Percentiles rank a stretch among this genome's conserved stretches.
These are phyloP conservation scores for Brachionus rubens DNA, from an alignment of 1,140 invertebrate species.

Conservation along the genomic window DNA sequence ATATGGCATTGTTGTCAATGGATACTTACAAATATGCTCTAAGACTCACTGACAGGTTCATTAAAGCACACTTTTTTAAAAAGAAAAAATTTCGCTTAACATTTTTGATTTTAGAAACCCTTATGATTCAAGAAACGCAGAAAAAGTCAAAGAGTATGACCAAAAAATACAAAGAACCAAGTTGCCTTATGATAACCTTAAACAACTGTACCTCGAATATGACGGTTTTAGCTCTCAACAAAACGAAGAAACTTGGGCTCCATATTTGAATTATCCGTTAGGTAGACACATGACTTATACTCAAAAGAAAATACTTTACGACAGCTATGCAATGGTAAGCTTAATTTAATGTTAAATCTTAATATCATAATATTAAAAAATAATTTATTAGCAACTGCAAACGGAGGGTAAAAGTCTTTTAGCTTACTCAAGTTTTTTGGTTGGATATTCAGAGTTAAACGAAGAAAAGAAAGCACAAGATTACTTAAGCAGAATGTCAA, in stretches of 20 bases:
- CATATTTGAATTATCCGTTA: slow-evolving; percentile 38
- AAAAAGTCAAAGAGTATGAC: slow-evolving; percentile 6
- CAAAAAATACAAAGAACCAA: slow-evolving; percentile 2
- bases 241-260: slow-evolving; percentile 42
- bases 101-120: slow-evolving; percentile 24
- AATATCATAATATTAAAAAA: neutral
- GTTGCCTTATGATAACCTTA: slow-evolving; percentile 34
- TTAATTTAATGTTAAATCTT: neutral
- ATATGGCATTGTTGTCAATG: neutral
- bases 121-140: slow-evolving; percentile 9
- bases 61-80: too few species aligned
- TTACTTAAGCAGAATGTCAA: neutral
- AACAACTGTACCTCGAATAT: slow-evolving; percentile 35
- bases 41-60: neutral
- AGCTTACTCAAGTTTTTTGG: slow-evolving; percentile 26
- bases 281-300: neutral
- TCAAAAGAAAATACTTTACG: slow-evolving; percentile 39
- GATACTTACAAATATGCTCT: slow-evolving; percentile 36
- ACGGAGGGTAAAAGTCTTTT: slow-evolving; percentile 27
- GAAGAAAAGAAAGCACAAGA: slow-evolving; percentile 38
- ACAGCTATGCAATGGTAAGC: slow-evolving; percentile 12
- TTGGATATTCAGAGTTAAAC: slow-evolving; percentile 37
- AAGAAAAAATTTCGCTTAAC: too few species aligned
- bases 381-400: slow-evolving; percentile 12
- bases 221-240: slow-evolving; percentile 32